Evolutionary conservation across 2,797 vertebrate species (phyloP).

Genomic region (Rhadinocentrus ornatus): DNA sequence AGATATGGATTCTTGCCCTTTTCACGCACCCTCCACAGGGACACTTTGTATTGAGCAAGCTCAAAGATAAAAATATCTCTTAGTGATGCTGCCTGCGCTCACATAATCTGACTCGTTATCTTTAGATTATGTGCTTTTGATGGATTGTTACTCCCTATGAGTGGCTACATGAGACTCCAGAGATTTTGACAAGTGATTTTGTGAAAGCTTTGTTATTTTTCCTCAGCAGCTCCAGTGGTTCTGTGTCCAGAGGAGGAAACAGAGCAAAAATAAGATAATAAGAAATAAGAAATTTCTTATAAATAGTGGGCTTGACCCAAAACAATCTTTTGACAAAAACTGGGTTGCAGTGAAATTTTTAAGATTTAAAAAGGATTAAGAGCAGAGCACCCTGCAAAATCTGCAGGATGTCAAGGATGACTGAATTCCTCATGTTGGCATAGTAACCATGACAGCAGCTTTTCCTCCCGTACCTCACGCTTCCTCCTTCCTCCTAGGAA

Average conservation of each 20-base stretch:
- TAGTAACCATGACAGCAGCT: not conserved
- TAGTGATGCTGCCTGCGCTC: not conserved
- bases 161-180: not conserved
- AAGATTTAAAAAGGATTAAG: not conserved
- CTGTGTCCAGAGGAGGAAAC: not conserved
- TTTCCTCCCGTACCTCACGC: not conserved
- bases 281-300: too few species aligned
- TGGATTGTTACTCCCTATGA: not conserved
- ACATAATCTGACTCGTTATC: conserved; percentile 18
- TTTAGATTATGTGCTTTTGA: not conserved
- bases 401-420: not conserved
- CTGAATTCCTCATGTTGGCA: conserved; percentile 9
- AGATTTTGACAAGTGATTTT: not conserved
- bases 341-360: not conserved
- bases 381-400: not conserved
- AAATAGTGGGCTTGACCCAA: not conserved
- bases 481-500: too few species aligned
- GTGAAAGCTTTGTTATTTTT: conserved; percentile 6
- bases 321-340: not conserved
- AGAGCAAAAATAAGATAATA: not conserved
- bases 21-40: conserved; percentile 1
- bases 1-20: too few species aligned
- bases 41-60: not conserved
- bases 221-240: not conserved
- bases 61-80: conserved; percentile 4